These are phyloP conservation scores for Lethenteron camtschaticum DNA, from an alignment of 2,113 vertebrate species.

Conservation along the genomic window DNA sequence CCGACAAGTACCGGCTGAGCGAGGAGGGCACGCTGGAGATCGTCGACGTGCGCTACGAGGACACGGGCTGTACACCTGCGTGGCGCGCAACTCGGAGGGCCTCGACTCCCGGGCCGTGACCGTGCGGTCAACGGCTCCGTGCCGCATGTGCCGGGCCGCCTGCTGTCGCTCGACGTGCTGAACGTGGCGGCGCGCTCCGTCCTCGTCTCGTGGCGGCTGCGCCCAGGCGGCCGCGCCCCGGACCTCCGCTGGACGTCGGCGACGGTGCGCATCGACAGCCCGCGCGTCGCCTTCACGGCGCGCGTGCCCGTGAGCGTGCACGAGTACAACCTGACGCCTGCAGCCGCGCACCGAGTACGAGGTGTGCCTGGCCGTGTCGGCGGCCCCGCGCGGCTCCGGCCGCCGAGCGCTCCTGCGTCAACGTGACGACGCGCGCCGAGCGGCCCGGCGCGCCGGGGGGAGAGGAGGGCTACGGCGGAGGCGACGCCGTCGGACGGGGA, in stretches of 20 bases:
- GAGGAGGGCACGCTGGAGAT: constrained; percentile 31
- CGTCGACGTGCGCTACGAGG: constrained; percentile 20
- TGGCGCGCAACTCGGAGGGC: constrained; percentile 35
- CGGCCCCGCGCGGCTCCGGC: constrained; percentile 50
- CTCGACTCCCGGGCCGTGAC: constrained; percentile 30
- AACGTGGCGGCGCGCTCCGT: not conserved
- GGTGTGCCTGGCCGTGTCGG: constrained; percentile 39
- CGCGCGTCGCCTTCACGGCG: constrained; percentile 48
- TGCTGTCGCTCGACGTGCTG: not conserved
- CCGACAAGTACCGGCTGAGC: constrained; percentile 23
- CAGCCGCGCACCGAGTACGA: constrained; percentile 32
- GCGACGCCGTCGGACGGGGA: too few species aligned
- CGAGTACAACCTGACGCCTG: constrained; percentile 44
- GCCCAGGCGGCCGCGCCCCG: constrained; percentile 50
- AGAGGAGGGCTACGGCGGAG: too few species aligned
- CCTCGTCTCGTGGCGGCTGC: not conserved
- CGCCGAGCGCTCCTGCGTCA: constrained; percentile 75
- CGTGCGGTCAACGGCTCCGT: constrained; percentile 28
- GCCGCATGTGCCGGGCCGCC: constrained; percentile 12
- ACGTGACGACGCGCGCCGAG: constrained; percentile 68
- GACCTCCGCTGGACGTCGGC: constrained; percentile 95
- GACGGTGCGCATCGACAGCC: constrained; percentile 88
- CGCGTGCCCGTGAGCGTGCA: constrained; percentile 35
- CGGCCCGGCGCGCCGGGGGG: constrained; percentile 24
- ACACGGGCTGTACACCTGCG: constrained; percentile 38